Base-by-base conservation (phyloP, 2,113 vertebrate species). In the Leptobrachium ailaonicum region DNA sequence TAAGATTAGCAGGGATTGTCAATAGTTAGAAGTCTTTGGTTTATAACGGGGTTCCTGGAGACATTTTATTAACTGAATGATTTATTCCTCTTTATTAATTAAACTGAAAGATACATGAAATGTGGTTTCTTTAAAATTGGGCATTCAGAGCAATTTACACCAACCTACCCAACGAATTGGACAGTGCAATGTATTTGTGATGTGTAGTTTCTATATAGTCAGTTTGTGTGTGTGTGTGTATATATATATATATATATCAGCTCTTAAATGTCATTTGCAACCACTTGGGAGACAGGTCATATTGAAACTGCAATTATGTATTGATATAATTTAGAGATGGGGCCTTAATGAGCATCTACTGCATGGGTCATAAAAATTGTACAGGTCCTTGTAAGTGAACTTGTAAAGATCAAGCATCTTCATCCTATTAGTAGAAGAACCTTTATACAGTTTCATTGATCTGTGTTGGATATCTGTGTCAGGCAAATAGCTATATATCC, bases 11-110 rank as follows among this genome's bases (percentile, higher is more conserved):
- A 86, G 0, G 0, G 88, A 88, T 90, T 91, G 90, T 90, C 89
- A 76, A 82, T 86, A 88, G 80, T 82, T 83, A 84, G 66, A 81
- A 82, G 85, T 91, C 88, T 90, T 91, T 90, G 87, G 88, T 86
- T 87, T 90, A 68, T 0, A 69, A 75, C 82, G 71, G 84, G 85
- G 83, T 84, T 84, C 85, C 85, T 84, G 66, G 70, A 79, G 83
- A 80, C 64, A 42, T 86, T 86, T 84, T 80, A 75, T 76, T 14
- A 45, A 80, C 6, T 83, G 83, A 54, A 69, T 45, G 40, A 84
- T 14, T 50, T 50, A 14, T 20, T 11, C 20, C 47, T 50, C 41
- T 32, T 32, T 43, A 13, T 2, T 32, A 32, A 43, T 6, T 4
- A 47, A n/a, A 1, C n/a, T 10, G n/a, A 14, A 20, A 45, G 4